These are phyloP conservation scores for Aramus guarauna DNA, from an alignment of 2,113 vertebrate species.

Conservation along the genomic window DNA sequence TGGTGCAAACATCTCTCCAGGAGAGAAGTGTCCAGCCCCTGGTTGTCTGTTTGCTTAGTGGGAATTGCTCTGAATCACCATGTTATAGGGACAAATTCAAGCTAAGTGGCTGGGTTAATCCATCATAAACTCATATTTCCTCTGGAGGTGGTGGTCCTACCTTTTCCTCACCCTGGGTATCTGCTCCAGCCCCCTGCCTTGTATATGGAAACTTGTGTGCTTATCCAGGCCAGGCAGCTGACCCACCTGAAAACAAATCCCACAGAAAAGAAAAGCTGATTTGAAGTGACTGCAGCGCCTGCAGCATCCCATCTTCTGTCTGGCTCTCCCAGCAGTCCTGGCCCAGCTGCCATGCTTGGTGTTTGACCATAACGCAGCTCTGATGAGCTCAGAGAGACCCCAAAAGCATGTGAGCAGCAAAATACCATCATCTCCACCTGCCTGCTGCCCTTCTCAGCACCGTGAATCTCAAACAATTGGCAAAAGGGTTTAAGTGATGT, in stretches of 20 bases:
- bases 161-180: background rate
- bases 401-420: background rate
- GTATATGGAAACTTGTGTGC: background rate
- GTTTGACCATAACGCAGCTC: background rate
- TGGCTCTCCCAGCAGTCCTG: background rate
- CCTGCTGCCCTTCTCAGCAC: background rate
- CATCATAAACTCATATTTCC: background rate
- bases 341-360: fast-evolving
- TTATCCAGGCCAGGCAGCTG: background rate
- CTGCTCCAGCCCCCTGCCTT: background rate
- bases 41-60: background rate
- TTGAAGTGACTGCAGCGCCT: background rate
- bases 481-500: background rate
- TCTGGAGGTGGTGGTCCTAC: background rate
- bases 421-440: background rate
- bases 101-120: background rate
- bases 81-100: background rate
- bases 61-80: background rate
- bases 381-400: background rate
- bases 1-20: background rate
- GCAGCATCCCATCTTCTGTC: background rate
- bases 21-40: background rate
- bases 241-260: background rate
- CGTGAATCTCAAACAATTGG: background rate
- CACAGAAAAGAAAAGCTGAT: background rate